These are phyloP conservation scores for Drosophila trapezifrons DNA, from an alignment of 1,140 invertebrate genomes.

Conservation along the genomic window DNA sequence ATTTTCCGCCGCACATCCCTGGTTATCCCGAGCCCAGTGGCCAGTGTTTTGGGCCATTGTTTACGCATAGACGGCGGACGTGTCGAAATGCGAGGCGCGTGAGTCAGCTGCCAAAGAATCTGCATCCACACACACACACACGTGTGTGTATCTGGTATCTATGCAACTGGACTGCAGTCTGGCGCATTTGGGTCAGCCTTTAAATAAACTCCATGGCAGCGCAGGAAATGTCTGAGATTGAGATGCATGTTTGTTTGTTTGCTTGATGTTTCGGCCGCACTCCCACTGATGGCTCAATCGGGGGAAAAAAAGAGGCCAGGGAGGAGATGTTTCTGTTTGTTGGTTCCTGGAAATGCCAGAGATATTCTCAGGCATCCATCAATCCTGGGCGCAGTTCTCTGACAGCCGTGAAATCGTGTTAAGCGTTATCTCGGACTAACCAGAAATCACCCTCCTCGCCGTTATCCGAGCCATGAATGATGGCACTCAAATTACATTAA, in stretches of 20 bases:
- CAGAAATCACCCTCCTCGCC: conserved; percentile 46
- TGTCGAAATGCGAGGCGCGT: conserved; percentile 48
- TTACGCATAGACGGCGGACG: conserved; percentile 50
- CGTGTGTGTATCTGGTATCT: conserved; percentile 24
- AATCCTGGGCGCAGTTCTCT: conserved; percentile 71
- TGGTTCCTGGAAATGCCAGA: conserved; percentile 20
- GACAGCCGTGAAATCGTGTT: conserved; percentile 78
- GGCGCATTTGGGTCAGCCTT: conserved; percentile 64
- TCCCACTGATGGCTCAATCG: conserved; percentile 41
- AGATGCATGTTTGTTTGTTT: conserved; percentile 26
- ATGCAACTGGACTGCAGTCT: conserved; percentile 44
- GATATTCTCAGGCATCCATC: conserved; percentile 63
- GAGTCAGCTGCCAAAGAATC: conserved; percentile 47
- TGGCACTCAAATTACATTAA: conserved; percentile 81
- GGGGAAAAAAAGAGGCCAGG: neutral
- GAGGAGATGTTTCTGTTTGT: conserved; percentile 9
- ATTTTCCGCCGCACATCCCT: conserved; percentile 34
- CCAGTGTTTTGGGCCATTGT: conserved; percentile 47
- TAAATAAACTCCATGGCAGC: conserved; percentile 61
- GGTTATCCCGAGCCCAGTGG: conserved; percentile 12
- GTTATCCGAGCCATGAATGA: conserved; percentile 70
- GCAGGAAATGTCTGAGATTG: conserved; percentile 55
- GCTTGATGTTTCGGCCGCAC: conserved; percentile 55
- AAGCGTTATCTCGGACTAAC: conserved; percentile 68
- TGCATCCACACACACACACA: conserved; percentile 17